Base-by-base conservation (phyloP, 1,140 invertebrate genomes). In the Halesus radiatus region DNA sequence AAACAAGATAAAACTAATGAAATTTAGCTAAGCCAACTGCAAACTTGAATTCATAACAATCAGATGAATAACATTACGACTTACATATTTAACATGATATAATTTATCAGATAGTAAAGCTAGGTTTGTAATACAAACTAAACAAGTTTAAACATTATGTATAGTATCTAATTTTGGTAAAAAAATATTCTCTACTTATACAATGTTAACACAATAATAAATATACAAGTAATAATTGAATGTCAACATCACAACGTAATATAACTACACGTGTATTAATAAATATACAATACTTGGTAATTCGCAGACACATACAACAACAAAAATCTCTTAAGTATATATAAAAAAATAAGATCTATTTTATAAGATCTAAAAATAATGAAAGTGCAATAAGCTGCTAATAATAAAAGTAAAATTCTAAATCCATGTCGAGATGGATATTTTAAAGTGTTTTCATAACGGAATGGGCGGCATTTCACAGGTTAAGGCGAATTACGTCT, bases 121-220 rank as follows among this genome's bases (percentile, higher is more conserved):
- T 70, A 70, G n/a, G 5, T 70, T 70, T 70, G 32, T 70, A 70
- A 70, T 70, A 70, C n/a, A 45, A 50, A 50, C 13, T 50, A 70
- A 45, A 70, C 37, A 45, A 50, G 23, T 4, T 52, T 7, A 10
- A 70, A 52, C 45, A 37, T 32, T 66, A 26, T 50, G 23, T 29
- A 29, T 29, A 64, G 23, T 66, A 37, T 50, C 66, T 70, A 70
- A 70, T 70, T 70, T 70, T 70, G 66, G 66, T 70, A 70, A 70
- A 70, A 66, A 70, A 70, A 70, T 70, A 45, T 70, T 70, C 22
- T 50, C 66, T 70, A 70, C 66, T 70, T 70, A 70, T 50, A 20
- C 16, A 66, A 66, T 50, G 66, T n/a, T 20, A 50, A 20, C 22
- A 70, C 8, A 50, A 70, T 13, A 70, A 70, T 70, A 70, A 70